These are phyloP conservation scores for Erpetoichthys calabaricus DNA, from an alignment of 2,797 vertebrate species.

Conservation along the genomic window DNA sequence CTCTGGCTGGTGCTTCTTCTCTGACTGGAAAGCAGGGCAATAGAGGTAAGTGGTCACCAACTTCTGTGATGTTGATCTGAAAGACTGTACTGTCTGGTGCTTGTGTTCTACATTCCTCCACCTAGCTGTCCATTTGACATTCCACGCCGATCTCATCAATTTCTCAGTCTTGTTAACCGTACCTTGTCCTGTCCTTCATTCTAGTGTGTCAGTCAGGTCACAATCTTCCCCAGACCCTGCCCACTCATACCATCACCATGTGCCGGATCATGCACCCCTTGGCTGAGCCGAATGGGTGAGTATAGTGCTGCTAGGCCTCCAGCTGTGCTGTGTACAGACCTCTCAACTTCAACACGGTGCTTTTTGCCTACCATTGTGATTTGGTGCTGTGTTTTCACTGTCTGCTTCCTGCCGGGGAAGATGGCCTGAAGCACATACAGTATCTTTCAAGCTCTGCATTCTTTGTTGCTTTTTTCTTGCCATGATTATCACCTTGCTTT, in stretches of 20 bases:
- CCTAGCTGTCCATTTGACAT: neutral
- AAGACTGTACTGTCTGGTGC: neutral
- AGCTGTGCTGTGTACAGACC: no score
- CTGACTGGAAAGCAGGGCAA: slow-evolving; percentile 28
- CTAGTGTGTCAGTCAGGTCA: slow-evolving; percentile 35
- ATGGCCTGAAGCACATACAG: no score
- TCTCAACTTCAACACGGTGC: no score
- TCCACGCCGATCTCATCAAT: slow-evolving; percentile 1
- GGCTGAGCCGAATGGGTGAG: slow-evolving; percentile 27
- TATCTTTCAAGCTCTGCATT: no score
- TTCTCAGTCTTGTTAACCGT: slow-evolving; percentile 23
- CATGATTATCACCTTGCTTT: no score
- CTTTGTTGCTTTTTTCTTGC: no score
- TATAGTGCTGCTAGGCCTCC: neutral
- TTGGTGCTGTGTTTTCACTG: no score
- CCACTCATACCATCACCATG: slow-evolving; percentile 68
- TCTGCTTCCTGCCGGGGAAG: no score
- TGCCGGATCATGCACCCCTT: slow-evolving; percentile 57
- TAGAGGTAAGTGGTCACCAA: slow-evolving; percentile 33
- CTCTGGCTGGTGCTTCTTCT: slow-evolving; percentile 23
- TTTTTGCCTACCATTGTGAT: no score
- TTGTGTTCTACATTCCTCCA: neutral
- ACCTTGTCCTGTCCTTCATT: slow-evolving; percentile 31
- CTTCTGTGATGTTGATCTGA: neutral
- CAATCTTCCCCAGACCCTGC: slow-evolving; percentile 58